Evolutionary conservation across 2,888 invertebrate species (phyloP).

Genomic region (Drosophila rubida): DNA sequence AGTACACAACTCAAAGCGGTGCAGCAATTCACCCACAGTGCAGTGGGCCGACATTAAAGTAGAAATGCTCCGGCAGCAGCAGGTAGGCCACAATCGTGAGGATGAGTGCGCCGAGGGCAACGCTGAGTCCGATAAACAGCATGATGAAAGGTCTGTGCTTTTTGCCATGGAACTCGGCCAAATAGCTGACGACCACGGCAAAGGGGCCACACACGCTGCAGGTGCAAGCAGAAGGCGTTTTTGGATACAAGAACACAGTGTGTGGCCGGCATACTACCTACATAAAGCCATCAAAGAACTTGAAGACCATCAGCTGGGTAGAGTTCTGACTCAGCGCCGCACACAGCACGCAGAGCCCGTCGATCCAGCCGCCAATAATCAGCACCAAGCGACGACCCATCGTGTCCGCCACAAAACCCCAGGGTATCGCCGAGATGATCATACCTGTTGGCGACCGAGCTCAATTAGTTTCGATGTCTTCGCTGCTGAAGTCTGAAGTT

Average conservation of each 20-base stretch:
- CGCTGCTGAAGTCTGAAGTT: no score
- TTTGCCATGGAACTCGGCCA: constrained; percentile 90
- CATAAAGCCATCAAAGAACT: constrained; percentile 90
- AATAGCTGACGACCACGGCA: constrained; percentile 89
- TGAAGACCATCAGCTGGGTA: constrained; percentile 87
- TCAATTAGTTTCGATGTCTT: background rate
- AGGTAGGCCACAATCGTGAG: constrained; percentile 90
- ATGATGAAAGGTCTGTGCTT: constrained; percentile 88
- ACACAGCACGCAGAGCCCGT: constrained; percentile 88
- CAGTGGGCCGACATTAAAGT: constrained; percentile 38
- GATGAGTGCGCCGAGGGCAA: constrained; percentile 87
- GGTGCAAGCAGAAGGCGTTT: background rate
- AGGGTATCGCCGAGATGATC: constrained; percentile 90
- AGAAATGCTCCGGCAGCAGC: constrained; percentile 86
- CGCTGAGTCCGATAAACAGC: constrained; percentile 88
- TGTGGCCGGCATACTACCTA: constrained; percentile 74
- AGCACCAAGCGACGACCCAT: constrained; percentile 89
- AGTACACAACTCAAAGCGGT: no score
- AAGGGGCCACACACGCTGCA: constrained; percentile 89
- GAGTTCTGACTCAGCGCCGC: constrained; percentile 88
- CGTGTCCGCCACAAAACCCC: constrained; percentile 92
- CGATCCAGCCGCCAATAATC: constrained; percentile 88
- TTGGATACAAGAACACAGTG: no score
- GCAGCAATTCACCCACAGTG: constrained; percentile 46
- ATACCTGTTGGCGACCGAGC: constrained; percentile 86